Conservation (phyloP, 2,113 vertebrate genomes). For the Indri indri region DNA sequence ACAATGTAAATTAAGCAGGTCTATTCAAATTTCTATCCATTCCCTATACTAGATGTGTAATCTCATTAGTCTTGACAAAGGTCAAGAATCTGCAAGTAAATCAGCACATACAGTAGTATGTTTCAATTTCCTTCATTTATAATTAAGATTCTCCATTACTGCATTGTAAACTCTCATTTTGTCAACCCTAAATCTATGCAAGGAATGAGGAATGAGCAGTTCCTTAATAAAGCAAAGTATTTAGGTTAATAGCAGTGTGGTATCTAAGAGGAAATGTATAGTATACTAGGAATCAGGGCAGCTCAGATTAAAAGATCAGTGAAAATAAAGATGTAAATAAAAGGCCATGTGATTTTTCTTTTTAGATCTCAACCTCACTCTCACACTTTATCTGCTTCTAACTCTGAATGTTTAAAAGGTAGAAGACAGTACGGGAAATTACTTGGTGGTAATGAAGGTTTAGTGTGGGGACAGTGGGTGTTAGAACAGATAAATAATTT, state of each 20-base stretch:
- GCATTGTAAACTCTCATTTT: slow-evolving; percentile 49
- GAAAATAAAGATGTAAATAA: slow-evolving; percentile 5
- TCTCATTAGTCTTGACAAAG: slow-evolving; percentile 66
- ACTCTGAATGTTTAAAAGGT: slow-evolving; percentile 21
- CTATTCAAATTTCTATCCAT: slow-evolving; percentile 45
- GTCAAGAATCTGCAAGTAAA: slow-evolving; percentile 67
- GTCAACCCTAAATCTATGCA: slow-evolving; percentile 36
- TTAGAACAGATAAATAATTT: background rate
- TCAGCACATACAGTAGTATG: slow-evolving; percentile 33
- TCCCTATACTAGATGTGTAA: slow-evolving; percentile 40
- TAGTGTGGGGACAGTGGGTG: background rate
- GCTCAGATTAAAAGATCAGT: slow-evolving; percentile 11
- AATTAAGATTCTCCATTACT: slow-evolving; percentile 51
- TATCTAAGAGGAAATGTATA: background rate
- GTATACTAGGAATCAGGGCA: background rate
- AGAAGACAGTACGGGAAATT: background rate
- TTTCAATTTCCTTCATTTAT: slow-evolving; percentile 59
- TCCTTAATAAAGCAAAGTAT: slow-evolving; percentile 44
- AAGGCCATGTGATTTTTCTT: background rate
- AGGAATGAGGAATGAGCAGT: slow-evolving; percentile 8
- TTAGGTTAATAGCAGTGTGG: background rate
- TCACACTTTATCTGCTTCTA: background rate
- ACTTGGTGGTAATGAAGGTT: background rate
- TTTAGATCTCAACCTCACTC: background rate
- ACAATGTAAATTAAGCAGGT: slow-evolving; percentile 21